Evolutionary conservation across 2,888 invertebrate genomes (phyloP).

Genomic region (Protophormia terraenovae): DNA sequence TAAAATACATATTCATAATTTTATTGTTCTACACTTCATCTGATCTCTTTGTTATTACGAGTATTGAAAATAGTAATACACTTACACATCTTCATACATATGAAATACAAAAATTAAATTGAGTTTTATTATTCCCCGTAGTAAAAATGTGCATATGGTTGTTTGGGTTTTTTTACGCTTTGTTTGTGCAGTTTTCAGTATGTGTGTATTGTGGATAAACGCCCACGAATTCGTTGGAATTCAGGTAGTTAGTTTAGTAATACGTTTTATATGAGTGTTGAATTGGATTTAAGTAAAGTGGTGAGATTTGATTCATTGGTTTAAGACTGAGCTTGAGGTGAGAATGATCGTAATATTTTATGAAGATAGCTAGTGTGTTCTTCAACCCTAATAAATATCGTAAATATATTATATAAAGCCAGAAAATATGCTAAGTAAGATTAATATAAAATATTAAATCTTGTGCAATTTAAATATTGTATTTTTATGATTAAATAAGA

Average conservation of each 20-base stretch:
- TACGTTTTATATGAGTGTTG: background rate
- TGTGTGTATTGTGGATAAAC: slow-evolving; percentile 30
- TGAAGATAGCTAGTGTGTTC: background rate
- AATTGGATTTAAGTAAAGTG: background rate
- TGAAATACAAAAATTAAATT: background rate
- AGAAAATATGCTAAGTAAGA: background rate
- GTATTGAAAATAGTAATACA: background rate
- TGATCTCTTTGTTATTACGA: slow-evolving; percentile 1
- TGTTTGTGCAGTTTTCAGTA: background rate
- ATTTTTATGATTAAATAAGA: too few species aligned
- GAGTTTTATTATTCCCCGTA: background rate
- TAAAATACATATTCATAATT: background rate
- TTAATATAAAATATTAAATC: too few species aligned
- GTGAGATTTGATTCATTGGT: background rate
- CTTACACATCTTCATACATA: background rate
- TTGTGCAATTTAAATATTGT: too few species aligned
- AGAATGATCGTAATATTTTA: background rate
- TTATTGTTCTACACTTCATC: background rate
- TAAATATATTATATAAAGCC: background rate
- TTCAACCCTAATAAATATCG: background rate
- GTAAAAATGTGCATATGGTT: slow-evolving; percentile 22
- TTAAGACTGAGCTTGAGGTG: background rate
- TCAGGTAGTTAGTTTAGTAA: background rate
- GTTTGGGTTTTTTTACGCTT: background rate
- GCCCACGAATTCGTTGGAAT: slow-evolving; percentile 59